Base-by-base conservation (phyloP, 1,140 invertebrate species). In the Orchesella cincta region DNA sequence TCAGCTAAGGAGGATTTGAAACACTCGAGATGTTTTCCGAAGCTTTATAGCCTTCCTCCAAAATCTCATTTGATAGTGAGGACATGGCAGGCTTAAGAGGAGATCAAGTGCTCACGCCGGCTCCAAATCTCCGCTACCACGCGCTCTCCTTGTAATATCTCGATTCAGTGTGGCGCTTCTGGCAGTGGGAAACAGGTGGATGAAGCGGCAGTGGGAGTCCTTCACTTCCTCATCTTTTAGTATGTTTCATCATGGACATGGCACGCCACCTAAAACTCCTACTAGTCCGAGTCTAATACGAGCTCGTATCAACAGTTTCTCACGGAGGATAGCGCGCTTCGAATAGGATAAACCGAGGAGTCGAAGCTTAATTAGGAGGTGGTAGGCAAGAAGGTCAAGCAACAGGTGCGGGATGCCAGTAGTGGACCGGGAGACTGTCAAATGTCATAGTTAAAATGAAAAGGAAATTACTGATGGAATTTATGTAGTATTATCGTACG, bases 1-100 rank as follows among this genome's bases (percentile, higher is more conserved):
- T 94, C 93, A 1, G 92, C 92, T 1, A 93, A 93, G 84, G 91
- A 92, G 79, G 91, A 93, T 83, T 88, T 88, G 82, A n/a, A 92
- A 93, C 84, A 89, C 93, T 76, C 90, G 90, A 83, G 92, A 93
- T 76, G 88, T 93, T 70, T 92, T 92, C 83, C 89, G 90, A 80
- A 89, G 88, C 79, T 90, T 92, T 84, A 86, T 92, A 57, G 90
- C 89, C 1, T 85, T 92, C n/a, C 18, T 91, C 91, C 1, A 89
- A 88, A 82, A 90, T 91, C 51, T 84, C 92, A 52, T 88, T 29
- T 87, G 90, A 73, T n/a, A 89, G 77, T 89, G 90, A 35, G 84
- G 85, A 87, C 16, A 89, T 88, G 36, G 82, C 88, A 36, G 82
- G 83, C 5, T 87, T 93, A 26, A 92, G 92, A 82, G 92, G 74